These are phyloP conservation scores for Amphiprion clarkii DNA, from an alignment of 2,797 vertebrate species.

Conservation along the genomic window DNA sequence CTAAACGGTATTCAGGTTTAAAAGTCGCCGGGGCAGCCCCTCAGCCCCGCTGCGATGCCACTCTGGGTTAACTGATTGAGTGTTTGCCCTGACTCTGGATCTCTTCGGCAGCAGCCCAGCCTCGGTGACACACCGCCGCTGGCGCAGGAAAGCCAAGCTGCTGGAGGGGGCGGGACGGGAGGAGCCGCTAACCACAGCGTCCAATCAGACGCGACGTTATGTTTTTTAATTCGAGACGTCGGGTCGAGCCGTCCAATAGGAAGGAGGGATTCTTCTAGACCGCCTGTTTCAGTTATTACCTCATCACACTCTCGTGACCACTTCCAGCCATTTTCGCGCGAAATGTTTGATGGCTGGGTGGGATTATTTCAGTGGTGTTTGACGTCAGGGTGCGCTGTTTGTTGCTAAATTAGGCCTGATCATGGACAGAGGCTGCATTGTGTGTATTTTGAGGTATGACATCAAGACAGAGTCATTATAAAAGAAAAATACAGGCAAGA, in stretches of 20 bases:
- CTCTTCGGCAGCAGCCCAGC: conserved; percentile 82
- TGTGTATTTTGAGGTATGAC: too few relatives aligned
- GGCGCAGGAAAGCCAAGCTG: conserved; percentile 77
- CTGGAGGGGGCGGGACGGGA: conserved; percentile 48
- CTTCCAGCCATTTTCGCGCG: conserved; percentile 77
- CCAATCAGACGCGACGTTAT: conserved; percentile 57
- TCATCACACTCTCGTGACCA: conserved; percentile 70
- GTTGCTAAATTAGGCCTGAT: conserved; percentile 4
- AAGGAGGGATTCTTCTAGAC: conserved; percentile 8
- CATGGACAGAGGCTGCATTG: too few relatives aligned
- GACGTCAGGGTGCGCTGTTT: conserved; percentile 26
- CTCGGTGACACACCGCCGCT: conserved; percentile 84
- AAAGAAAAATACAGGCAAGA: too few relatives aligned
- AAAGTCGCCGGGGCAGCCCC: conserved; percentile 78
- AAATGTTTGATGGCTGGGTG: conserved; percentile 62
- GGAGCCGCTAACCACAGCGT: neutral
- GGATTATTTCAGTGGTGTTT: conserved; percentile 15
- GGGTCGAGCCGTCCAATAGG: conserved; percentile 61
- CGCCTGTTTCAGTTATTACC: conserved; percentile 53
- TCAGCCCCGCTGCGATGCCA: conserved; percentile 77
- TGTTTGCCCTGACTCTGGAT: conserved; percentile 71
- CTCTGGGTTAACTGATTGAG: conserved; percentile 64
- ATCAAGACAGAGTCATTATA: neutral
- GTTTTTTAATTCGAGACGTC: conserved; percentile 13
- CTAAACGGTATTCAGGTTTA: conserved; percentile 32